Evolutionary conservation across 2,113 vertebrate species (phyloP), one percentile per base, ranked within the genome.

Genomic region (Enhydra lutris): DNA sequence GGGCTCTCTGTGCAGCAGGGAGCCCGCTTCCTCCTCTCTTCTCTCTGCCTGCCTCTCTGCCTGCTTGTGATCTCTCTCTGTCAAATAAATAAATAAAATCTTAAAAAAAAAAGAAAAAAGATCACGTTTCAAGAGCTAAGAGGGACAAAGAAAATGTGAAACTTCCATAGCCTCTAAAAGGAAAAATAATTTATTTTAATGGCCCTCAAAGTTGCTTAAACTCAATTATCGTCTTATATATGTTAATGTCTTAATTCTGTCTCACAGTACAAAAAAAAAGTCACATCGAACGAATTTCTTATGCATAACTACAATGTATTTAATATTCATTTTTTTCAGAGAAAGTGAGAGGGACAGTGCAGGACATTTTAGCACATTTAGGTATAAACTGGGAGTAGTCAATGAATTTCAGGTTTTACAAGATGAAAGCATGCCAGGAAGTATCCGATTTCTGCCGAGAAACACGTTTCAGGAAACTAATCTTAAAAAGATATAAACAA

Each of bases 101-200:
- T 52, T 52, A 4, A 52, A 52, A 52, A 52, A 69, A 69, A n/a
- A 67, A n/a, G 4, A 67, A 67, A 67, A 69, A 69, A n/a, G 34
- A 67, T n/a, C 57, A 39, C 67, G 2, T 89, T 93, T 93, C 17
- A 89, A 50, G 65, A 93, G 80, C 57, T 80, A 97, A 92, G 61
- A 63, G 15, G 88, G 29, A 8, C 55, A 95, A 85, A 97, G 84
- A 86, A 97, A 96, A 91, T 18, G 24, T 24, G 45, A 92, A 90
- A 88, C 55, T 93, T 95, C 10, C 8, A 26, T 4, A 42, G 39
- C 39, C 52, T 78, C 29, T 83, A n/a, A 86, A 94, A 95, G 84
- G 76, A 81, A 97, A 76, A 85, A 21, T 34, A 92, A 0, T 76
- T 63, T 76, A 34, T 79, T 96, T 80, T 67, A 61, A 71, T 84